A percentile compares a stretch with the other conserved stretches of the same genome.
These are phyloP conservation scores for Formica exsecta DNA, from an alignment of 1,140 invertebrate species.

Conservation along the genomic window DNA sequence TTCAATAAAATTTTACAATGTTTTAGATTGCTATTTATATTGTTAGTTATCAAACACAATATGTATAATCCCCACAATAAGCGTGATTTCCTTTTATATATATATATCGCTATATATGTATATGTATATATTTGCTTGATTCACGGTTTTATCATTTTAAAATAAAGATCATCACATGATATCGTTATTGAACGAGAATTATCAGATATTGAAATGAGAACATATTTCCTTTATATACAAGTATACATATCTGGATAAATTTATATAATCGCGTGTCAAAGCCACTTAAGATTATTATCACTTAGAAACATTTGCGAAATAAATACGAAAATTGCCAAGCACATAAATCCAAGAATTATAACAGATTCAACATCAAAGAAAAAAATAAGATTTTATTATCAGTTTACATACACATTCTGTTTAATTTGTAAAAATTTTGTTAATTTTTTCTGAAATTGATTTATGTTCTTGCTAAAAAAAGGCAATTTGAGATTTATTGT, in stretches of 20 bases:
- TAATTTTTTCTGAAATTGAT: not conserved
- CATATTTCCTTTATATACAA: not conserved
- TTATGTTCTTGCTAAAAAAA: not conserved
- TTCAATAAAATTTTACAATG: not conserved
- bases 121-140: not conserved
- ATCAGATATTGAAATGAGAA: constrained; percentile 3
- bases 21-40: constrained; percentile 5
- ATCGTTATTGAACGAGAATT: not conserved
- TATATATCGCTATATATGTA: constrained; percentile 1
- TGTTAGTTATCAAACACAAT: not conserved
- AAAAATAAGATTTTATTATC: not conserved
- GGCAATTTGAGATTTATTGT: constrained; percentile 21
- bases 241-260: not conserved
- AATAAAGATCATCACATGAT: not conserved
- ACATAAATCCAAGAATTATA: constrained; percentile 7
- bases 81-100: not conserved
- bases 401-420: not conserved
- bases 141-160: constrained; percentile 4
- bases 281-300: not conserved
- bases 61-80: constrained; percentile 8
- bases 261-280: not conserved
- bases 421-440: not conserved
- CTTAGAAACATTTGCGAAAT: not conserved
- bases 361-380: not conserved
- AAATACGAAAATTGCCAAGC: not conserved